Evolutionary conservation across 2,113 vertebrate genomes (phyloP), one percentile per base, ranked within the genome.

Genomic region (Carlito syrichta): DNA sequence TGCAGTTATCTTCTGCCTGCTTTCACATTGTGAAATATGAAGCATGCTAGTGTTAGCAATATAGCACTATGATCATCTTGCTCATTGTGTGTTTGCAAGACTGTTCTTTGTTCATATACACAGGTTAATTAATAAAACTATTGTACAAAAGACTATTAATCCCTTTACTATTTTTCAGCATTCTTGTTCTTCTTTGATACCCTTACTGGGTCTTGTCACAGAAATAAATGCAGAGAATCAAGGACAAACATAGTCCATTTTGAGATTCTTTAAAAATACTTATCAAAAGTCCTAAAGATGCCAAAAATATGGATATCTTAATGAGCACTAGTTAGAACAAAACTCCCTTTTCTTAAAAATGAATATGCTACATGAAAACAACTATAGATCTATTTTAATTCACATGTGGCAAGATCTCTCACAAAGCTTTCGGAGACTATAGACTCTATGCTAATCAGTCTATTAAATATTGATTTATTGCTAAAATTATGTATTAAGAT

Each of bases 401-500:
- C 27, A 38, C 73, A 79, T 88, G 40, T 66, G 79, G 43, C 50
- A 92, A 94, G 5, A 19, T 79, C 79, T 97, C 40, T 76, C 22
- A 63, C 60, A 52, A 66, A 69, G 0, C 82, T 86, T 95, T 86
- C 94, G 25, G 32, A 69, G 8, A 38, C 81, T 0, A 86, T 43
- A 56, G 92, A 14, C 62, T 81, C 58, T 20, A 94, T 86, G 58
- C 0, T 85, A 89, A 92, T 78, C 0, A 45, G 19, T 69, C 81
- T 78, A 81, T 94, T 89, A 91, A 74, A 87, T 71, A 77, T 23
- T 94, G 35, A 96, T 66, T 79, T 62, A 97, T 81, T 89, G 35
- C 45, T 93, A 77, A 96, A 96, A 63, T 52, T 22, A 54, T 27
- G 9, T 89, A 9, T 86, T 79, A 78, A 82, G 16, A 94, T 94